phyloP scores from a whole-genome alignment of 1,140 invertebrate genomes.

The Bombus consobrinus region DNA sequence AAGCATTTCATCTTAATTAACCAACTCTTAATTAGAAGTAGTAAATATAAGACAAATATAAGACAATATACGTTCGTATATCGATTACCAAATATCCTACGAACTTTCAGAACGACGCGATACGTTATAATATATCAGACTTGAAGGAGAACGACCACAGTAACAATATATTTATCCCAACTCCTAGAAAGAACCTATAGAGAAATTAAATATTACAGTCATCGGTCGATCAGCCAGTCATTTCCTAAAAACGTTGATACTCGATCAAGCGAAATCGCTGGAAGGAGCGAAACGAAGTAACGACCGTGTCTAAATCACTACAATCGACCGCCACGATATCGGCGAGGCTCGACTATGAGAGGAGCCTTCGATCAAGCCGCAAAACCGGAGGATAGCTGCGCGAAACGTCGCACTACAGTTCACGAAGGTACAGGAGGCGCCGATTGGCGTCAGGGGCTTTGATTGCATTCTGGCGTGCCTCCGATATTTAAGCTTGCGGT shows the following conservation, averaged over 20 bases:
- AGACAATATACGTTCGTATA: no score
- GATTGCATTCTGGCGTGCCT: constrained; percentile 20
- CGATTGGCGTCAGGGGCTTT: not conserved
- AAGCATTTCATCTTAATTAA: no score
- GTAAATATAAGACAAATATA: no score
- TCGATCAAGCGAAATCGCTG: not conserved
- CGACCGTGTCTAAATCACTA: not conserved
- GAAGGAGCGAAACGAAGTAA: not conserved
- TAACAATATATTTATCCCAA: no score
- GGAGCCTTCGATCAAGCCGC: constrained; percentile 14
- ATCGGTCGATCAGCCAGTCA: no score
- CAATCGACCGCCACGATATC: not conserved
- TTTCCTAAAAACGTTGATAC: not conserved
- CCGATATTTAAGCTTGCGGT: constrained; percentile 36
- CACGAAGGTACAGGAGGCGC: not conserved
- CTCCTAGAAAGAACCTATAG: no score
- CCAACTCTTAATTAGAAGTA: no score
- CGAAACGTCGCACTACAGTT: constrained; percentile 13
- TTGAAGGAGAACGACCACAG: no score
- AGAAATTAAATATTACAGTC: no score
- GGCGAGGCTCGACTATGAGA: not conserved
- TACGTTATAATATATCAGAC: no score
- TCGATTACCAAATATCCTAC: no score
- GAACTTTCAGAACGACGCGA: no score
- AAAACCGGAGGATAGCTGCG: not conserved